Base-by-base conservation (phyloP, 2,113 vertebrate genomes). In the Petroica traversi region DNA sequence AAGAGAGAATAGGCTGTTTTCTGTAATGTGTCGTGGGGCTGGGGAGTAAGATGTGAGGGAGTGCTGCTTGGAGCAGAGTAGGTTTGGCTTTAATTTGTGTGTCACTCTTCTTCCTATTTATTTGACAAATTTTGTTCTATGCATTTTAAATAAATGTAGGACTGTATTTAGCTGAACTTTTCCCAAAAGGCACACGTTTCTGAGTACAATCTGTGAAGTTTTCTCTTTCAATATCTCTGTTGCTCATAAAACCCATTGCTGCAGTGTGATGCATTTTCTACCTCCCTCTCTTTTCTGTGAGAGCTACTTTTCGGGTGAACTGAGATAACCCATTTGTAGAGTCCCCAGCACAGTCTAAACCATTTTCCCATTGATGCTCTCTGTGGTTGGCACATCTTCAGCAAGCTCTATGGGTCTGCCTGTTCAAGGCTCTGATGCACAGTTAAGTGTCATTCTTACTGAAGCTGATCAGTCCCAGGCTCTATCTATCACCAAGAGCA, bases 401-500 rank as follows among this genome's bases (percentile, higher is more conserved):
- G 34, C 14, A 83, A 83, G 52, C 49, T 79, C 17, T 3, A 0
- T 41, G 34, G 20, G 9, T 58, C 52, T 89, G 28, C 55, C 55
- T 82, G 19, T 63, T 43, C 1, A 2, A 71, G 41, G 40, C 85
- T 82, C 48, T 85, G 75, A 45, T 19, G 20, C 72, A 72, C 31
- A 6, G 73, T 82, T 71, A 34, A 76, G 55, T 96, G 85, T 76
- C 73, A 19, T 78, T 87, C 80, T 82, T 91, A 62, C 68, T 91
- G 68, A 92, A 85, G 69, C 73, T 82, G 77, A 91, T 96, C 90
- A 79, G 66, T 93, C 81, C 46, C 51, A 88, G 84, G 54, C 90
- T 91, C 76, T 31, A n/a, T 83, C 93, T 97, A 94, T 74, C 94
- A 92, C 68, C 67, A 62, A 10, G 68, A 80, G 55, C 94, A 92